These are phyloP conservation scores for Diachasmimorpha longicaudata DNA, from an alignment of 1,140 invertebrate species.

Conservation along the genomic window DNA sequence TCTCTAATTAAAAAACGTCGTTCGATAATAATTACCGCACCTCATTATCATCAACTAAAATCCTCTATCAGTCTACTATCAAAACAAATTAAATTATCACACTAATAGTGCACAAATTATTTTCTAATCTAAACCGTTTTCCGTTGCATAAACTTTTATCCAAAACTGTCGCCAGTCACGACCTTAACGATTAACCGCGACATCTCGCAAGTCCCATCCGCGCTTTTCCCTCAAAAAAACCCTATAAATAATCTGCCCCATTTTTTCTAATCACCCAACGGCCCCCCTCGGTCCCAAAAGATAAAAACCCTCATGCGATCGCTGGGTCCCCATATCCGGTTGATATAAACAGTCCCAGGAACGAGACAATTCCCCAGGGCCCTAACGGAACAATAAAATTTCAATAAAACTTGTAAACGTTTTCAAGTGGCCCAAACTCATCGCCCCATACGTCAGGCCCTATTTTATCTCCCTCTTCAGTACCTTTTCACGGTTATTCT, in stretches of 20 bases:
- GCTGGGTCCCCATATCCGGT: not conserved
- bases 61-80: too few relatives aligned
- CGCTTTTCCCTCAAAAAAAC: too few relatives aligned
- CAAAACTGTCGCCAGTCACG: too few relatives aligned
- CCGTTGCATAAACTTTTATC: too few relatives aligned
- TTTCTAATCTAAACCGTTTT: too few relatives aligned
- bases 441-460: not conserved
- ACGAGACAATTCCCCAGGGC: not conserved
- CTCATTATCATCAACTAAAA: too few relatives aligned
- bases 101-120: too few relatives aligned
- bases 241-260: not conserved
- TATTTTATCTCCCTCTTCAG: not conserved
- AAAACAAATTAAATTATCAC: too few relatives aligned
- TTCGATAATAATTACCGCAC: too few relatives aligned
- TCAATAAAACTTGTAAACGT: constrained; percentile 11
- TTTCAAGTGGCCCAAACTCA: not conserved
- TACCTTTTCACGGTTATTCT: not conserved
- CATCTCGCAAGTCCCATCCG: too few relatives aligned
- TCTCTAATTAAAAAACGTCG: too few relatives aligned
- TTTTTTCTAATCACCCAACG: not conserved
- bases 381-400: constrained; percentile 20
- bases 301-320: constrained; percentile 19
- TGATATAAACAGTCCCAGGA: constrained; percentile 2
- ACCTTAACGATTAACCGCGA: too few relatives aligned
- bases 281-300: not conserved